Evolutionary conservation across 1,140 invertebrate species (phyloP).

Genomic region (Camponotus vicinus): DNA sequence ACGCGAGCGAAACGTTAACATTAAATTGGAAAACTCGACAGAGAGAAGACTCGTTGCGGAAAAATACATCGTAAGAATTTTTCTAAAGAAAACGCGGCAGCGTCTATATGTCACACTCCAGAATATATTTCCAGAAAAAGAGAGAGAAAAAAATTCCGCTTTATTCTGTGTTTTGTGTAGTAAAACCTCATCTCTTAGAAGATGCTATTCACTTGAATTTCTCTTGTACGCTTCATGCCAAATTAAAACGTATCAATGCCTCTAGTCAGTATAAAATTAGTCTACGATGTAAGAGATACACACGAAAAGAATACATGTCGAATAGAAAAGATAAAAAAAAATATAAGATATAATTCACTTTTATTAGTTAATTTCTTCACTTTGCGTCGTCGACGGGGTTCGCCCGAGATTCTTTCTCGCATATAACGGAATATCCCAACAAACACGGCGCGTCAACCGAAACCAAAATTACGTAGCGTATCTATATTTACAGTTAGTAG

Average conservation of each 20-base stretch:
- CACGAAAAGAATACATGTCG: not conserved
- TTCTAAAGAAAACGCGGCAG: not conserved
- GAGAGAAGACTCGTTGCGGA: not conserved
- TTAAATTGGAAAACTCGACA: conserved; percentile 16
- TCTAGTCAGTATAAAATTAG: conserved; percentile 61
- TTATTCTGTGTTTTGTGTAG: conserved; percentile 21
- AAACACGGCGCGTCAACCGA: conserved; percentile 6
- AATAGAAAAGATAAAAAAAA: conserved; percentile 23
- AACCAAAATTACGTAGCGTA: conserved; percentile 48
- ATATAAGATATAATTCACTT: not conserved
- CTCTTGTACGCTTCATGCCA: conserved; percentile 55
- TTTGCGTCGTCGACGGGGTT: not conserved
- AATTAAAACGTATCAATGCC: conserved; percentile 59
- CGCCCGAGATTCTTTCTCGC: not conserved
- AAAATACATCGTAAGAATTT: conserved; percentile 28
- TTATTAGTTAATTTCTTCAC: conserved; percentile 32
- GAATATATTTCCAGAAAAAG: not conserved
- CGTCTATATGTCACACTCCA: not conserved
- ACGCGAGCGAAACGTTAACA: conserved; percentile 7
- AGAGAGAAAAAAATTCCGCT: not conserved
- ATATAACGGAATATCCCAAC: not conserved
- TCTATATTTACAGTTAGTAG: conserved; percentile 24
- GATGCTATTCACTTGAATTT: conserved; percentile 23
- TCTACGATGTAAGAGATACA: conserved; percentile 41
- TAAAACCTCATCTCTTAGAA: conserved; percentile 19